phyloP scores from a whole-genome alignment of 2,797 vertebrate genomes.

The Pseudocheirus occidentalis region DNA sequence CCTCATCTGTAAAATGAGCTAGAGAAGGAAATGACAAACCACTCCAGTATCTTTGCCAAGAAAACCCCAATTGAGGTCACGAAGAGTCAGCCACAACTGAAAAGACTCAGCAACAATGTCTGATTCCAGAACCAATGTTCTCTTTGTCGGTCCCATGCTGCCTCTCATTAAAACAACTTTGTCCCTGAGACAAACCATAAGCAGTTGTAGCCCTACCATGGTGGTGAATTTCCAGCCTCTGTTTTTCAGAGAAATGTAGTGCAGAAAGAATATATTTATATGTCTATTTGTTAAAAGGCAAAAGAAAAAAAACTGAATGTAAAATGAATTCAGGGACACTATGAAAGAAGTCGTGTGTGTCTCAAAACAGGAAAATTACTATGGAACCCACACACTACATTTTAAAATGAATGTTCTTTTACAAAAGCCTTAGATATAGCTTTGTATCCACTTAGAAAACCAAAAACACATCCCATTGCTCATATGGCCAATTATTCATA shows the following conservation, averaged over 20 bases:
- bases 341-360: constrained; percentile 4
- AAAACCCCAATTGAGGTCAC: background rate
- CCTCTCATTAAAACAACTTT: constrained; percentile 6
- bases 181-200: constrained; percentile 1
- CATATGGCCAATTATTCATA: background rate
- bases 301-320: constrained; percentile 28
- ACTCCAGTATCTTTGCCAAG: background rate
- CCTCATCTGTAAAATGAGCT: background rate
- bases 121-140: background rate
- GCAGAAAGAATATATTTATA: constrained; percentile 55
- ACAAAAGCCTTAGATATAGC: background rate
- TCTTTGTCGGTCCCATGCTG: background rate
- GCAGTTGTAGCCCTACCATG: background rate
- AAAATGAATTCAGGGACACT: constrained; percentile 14
- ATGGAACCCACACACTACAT: background rate
- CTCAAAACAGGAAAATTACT: constrained; percentile 26
- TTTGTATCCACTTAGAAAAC: background rate
- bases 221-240: background rate
- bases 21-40: background rate
- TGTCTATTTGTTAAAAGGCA: constrained; percentile 49
- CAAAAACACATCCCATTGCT: background rate
- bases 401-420: background rate
- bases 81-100: background rate
- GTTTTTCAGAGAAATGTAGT: constrained; percentile 30
- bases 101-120: background rate